These are phyloP conservation scores for Prunella himalayana DNA, from an alignment of 2,113 vertebrate species.

Conservation along the genomic window DNA sequence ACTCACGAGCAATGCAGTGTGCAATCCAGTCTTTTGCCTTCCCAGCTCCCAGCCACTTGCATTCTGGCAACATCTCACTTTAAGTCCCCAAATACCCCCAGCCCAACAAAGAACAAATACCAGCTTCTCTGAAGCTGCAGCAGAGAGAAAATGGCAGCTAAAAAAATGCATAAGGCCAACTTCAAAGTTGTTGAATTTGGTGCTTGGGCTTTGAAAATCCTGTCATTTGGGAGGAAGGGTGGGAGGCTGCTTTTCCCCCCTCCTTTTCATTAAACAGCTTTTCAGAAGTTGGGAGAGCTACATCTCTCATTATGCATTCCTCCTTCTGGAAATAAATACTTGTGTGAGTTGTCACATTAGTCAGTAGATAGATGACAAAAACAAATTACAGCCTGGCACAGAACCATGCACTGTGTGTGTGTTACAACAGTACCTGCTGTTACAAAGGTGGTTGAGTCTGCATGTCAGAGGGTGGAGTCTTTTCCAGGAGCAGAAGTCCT, in stretches of 20 bases:
- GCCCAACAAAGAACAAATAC: slow-evolving; percentile 2
- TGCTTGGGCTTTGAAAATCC: slow-evolving; percentile 34
- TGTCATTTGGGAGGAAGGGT: slow-evolving; percentile 40
- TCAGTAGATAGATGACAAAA: slow-evolving; percentile 58
- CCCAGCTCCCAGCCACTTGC: not conserved
- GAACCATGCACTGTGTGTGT: not conserved
- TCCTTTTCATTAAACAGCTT: slow-evolving; percentile 32
- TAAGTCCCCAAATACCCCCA: not conserved
- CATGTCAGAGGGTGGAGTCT: not conserved
- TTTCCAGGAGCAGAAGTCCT: not conserved
- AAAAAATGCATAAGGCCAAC: not conserved
- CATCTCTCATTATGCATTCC: slow-evolving; percentile 50
- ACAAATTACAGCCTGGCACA: slow-evolving; percentile 43
- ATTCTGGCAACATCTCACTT: not conserved
- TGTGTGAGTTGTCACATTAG: slow-evolving; percentile 62
- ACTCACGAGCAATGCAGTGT: not conserved
- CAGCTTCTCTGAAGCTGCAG: slow-evolving; percentile 1
- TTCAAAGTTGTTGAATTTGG: slow-evolving; percentile 50
- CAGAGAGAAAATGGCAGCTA: slow-evolving; percentile 20
- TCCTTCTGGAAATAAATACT: slow-evolving; percentile 64
- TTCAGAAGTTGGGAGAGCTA: slow-evolving; percentile 41
- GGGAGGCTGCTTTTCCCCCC: slow-evolving; percentile 22
- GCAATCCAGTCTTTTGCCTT: not conserved
- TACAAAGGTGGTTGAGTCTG: not conserved
- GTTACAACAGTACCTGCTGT: not conserved